Percentiles rank a stretch among this genome's conserved stretches.
Evolutionary conservation across 1,140 invertebrate genomes (phyloP).

Genomic region (Listronotus bonariensis): DNA sequence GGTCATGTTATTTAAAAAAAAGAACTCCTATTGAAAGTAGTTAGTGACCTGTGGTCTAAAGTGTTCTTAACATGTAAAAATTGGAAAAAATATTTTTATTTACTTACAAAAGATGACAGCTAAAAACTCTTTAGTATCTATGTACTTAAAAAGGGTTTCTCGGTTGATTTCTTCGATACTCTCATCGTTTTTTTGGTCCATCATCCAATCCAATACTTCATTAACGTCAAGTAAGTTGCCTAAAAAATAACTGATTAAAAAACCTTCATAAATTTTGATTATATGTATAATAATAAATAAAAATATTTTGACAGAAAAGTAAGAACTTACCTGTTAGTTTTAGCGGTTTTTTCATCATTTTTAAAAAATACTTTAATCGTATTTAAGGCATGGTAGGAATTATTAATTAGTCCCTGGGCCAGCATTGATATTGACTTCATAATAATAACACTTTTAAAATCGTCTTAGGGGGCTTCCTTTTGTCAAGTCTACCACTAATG

Average conservation of each 20-base stretch:
- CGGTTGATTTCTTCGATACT: constrained; percentile 91
- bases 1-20: too few relatives aligned
- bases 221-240: constrained; percentile 84
- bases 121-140: constrained; percentile 89
- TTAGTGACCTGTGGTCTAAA: too few relatives aligned
- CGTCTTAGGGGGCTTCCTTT: too few relatives aligned
- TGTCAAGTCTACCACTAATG: too few relatives aligned
- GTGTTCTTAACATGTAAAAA: too few relatives aligned
- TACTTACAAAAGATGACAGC: constrained; percentile 92
- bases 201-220: constrained; percentile 88
- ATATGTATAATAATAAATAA: neutral
- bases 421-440: too few relatives aligned
- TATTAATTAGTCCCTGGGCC: too few relatives aligned
- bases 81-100: too few relatives aligned
- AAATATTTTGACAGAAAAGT: constrained; percentile 18
- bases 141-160: constrained; percentile 82
- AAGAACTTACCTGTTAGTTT: constrained; percentile 23
- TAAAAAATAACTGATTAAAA: constrained; percentile 57
- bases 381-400: too few relatives aligned
- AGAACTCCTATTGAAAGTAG: too few relatives aligned
- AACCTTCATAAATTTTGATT: constrained; percentile 1
- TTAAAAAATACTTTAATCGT: too few relatives aligned
- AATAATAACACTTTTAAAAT: too few relatives aligned
- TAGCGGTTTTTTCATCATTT: neutral
- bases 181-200: constrained; percentile 89